These are phyloP conservation scores for Lithobates sylvaticus DNA, from an alignment of 2,797 vertebrate genomes.

Conservation along the genomic window DNA sequence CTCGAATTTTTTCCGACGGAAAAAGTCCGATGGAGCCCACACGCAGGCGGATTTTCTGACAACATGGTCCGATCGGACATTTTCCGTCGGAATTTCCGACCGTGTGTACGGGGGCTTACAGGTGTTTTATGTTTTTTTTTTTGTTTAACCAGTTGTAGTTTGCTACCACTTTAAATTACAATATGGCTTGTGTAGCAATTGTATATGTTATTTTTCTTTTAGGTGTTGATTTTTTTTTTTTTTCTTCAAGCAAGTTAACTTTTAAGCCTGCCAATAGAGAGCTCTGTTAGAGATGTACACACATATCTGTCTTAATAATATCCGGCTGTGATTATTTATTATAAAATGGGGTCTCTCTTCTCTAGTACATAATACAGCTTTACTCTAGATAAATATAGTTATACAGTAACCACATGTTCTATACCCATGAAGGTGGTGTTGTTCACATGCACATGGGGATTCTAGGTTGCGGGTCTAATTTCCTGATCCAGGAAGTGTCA, in stretches of 20 bases:
- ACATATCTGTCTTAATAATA: slow-evolving; percentile 45
- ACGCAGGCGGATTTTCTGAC: too few relatives aligned
- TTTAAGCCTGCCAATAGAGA: slow-evolving; percentile 21
- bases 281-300: slow-evolving; percentile 10
- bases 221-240: too few relatives aligned
- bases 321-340: slow-evolving; percentile 29
- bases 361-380: neutral
- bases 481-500: slow-evolving; percentile 55
- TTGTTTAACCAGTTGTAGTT: too few relatives aligned
- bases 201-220: too few relatives aligned
- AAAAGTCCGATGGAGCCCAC: too few relatives aligned
- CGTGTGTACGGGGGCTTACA: too few relatives aligned
- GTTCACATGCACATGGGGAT: slow-evolving; percentile 27
- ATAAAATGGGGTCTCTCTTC: neutral
- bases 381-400: neutral
- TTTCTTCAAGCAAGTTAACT: neutral
- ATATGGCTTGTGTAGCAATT: too few relatives aligned
- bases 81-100: too few relatives aligned
- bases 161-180: too few relatives aligned
- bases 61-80: too few relatives aligned
- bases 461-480: slow-evolving; percentile 47
- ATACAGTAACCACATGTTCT: neutral
- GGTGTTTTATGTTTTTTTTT: too few relatives aligned
- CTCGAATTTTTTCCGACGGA: too few relatives aligned
- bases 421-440: slow-evolving; percentile 44